Conservation (phyloP, 2,888 invertebrate species). For the Cerastis rubricosa region DNA sequence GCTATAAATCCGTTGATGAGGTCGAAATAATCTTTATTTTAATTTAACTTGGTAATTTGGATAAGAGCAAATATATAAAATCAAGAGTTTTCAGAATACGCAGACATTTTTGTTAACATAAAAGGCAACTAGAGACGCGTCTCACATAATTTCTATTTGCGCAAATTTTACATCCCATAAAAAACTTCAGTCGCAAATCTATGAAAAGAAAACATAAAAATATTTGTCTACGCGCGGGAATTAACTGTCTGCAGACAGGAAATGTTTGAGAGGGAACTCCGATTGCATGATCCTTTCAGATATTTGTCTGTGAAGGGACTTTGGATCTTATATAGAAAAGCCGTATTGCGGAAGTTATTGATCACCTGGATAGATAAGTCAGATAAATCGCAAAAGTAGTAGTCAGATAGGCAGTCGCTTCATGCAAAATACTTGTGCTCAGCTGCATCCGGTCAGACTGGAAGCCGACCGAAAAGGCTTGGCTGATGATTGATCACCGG, state of each 20-base stretch:
- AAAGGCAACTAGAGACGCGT: neutral
- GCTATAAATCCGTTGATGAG: constrained; percentile 23
- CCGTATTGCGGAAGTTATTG: neutral
- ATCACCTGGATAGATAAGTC: too few relatives aligned
- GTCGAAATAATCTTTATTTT: constrained; percentile 13
- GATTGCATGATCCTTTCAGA: neutral
- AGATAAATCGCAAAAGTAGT: too few relatives aligned
- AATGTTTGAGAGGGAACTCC: neutral
- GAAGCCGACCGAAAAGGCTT: too few relatives aligned
- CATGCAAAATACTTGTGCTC: too few relatives aligned
- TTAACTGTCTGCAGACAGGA: constrained; percentile 13
- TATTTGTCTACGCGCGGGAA: constrained; percentile 45
- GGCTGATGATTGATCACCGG: too few relatives aligned
- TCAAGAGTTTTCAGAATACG: neutral
- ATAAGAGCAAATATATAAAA: neutral
- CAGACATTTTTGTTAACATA: constrained; percentile 6
- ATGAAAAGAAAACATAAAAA: constrained; percentile 50
- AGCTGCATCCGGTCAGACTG: too few relatives aligned
- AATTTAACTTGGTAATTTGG: neutral
- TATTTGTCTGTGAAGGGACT: neutral
- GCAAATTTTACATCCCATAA: constrained; percentile 50
- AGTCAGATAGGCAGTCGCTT: too few relatives aligned
- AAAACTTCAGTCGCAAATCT: constrained; percentile 49
- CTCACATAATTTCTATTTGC: constrained; percentile 41
- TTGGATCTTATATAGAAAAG: neutral